Evolutionary conservation across 1,140 invertebrate genomes (phyloP).

Genomic region (Pantala flavescens): DNA sequence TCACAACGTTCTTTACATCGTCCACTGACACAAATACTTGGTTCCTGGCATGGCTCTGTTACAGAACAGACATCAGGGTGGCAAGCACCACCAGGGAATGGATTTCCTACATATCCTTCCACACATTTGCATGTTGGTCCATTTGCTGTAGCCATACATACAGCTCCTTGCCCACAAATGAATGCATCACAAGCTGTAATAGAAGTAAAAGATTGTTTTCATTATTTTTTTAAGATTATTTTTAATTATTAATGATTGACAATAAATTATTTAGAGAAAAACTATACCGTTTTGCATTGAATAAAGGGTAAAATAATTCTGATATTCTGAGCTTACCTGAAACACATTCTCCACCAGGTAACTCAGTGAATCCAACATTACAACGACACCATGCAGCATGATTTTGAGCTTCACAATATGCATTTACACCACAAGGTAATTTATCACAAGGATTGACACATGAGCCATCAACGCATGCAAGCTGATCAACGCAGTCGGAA

Average conservation of each 20-base stretch:
- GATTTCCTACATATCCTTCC: constrained; percentile 75
- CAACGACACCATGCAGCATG: constrained; percentile 83
- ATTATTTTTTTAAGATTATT: constrained; percentile 18
- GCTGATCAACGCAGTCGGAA: constrained; percentile 65
- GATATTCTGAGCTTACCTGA: constrained; percentile 46
- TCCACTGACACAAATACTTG: constrained; percentile 70
- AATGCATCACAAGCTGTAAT: constrained; percentile 62
- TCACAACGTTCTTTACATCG: constrained; percentile 77
- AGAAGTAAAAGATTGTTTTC: constrained; percentile 21
- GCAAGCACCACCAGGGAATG: constrained; percentile 79
- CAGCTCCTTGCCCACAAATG: constrained; percentile 67
- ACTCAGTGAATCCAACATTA: constrained; percentile 65
- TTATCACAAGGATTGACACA: constrained; percentile 69
- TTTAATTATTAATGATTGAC: constrained; percentile 14
- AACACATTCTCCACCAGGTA: constrained; percentile 62
- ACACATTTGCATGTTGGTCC: constrained; percentile 81
- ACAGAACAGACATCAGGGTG: constrained; percentile 66
- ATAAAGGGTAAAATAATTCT: not conserved
- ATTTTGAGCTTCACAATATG: constrained; percentile 76
- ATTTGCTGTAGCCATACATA: constrained; percentile 72
- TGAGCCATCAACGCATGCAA: constrained; percentile 61
- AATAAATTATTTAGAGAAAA: constrained; percentile 18
- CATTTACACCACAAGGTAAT: constrained; percentile 69
- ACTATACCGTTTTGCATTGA: constrained; percentile 19
- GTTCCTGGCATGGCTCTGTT: constrained; percentile 59